Percentiles rank a stretch among this genome's conserved stretches.
phyloP scores from a whole-genome alignment of 2,888 invertebrate species.

The Lasioglossum villosulum region DNA sequence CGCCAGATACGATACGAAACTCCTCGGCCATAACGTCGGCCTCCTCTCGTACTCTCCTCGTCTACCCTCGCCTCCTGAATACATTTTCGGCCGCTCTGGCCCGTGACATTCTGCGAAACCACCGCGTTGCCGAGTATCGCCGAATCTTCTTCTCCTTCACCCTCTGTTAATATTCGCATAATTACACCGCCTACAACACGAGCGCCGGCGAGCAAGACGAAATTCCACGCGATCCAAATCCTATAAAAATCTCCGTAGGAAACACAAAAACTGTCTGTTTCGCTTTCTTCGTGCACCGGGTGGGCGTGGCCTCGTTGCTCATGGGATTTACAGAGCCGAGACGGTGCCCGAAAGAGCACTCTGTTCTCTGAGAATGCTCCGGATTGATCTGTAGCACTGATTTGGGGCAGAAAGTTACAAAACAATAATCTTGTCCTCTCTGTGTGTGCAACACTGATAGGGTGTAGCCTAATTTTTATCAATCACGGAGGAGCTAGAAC shows the following conservation, averaged over 20 bases:
- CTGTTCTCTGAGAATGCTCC: background rate
- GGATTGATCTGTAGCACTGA: background rate
- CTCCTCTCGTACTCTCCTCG: background rate
- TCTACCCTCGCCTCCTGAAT: slow-evolving; percentile 1
- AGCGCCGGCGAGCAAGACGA: background rate
- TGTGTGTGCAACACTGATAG: background rate
- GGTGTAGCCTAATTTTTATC: background rate
- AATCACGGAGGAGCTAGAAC: too few species aligned
- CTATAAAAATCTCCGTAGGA: background rate
- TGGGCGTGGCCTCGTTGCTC: background rate
- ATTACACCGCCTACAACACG: background rate
- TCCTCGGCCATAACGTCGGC: slow-evolving; percentile 38
- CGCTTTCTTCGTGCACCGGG: background rate
- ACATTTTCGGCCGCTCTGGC: slow-evolving; percentile 7
- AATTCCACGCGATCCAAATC: background rate
- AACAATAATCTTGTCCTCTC: background rate
- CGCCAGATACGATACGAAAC: slow-evolving; percentile 40
- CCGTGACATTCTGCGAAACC: slow-evolving; percentile 17
- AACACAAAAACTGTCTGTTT: background rate
- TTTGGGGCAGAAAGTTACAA: background rate
- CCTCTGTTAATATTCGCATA: background rate
- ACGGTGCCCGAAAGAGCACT: background rate
- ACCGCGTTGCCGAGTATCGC: background rate
- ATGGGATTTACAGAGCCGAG: background rate
- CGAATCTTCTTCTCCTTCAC: background rate